Evolutionary conservation across 2,797 vertebrate genomes (phyloP).

Genomic region (Meriones psammophilus): DNA sequence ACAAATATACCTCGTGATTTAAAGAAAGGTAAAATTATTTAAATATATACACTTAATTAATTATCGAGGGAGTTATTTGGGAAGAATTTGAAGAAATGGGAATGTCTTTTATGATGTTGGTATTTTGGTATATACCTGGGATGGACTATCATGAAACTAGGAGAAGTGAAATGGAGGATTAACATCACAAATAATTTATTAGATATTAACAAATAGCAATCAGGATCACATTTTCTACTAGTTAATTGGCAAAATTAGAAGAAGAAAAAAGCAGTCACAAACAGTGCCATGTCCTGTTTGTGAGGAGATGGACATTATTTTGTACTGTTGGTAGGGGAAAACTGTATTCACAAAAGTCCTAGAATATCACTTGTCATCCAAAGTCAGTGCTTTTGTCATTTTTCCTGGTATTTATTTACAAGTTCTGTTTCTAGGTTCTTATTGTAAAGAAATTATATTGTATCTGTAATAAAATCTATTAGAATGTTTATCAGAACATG

Average conservation of each 20-base stretch:
- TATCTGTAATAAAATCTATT: not conserved
- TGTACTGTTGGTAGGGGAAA: not conserved
- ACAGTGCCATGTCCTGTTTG: rapidly evolving
- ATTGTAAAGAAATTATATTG: conserved; percentile 34
- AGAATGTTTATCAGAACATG: not conserved
- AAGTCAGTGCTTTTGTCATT: not conserved
- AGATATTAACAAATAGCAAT: not conserved
- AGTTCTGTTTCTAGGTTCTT: conserved; percentile 22
- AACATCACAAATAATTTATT: not conserved
- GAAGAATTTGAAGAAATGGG: not conserved
- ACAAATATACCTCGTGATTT: not conserved
- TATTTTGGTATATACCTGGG: not conserved
- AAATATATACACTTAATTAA: not conserved
- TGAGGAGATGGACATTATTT: not conserved
- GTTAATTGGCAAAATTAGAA: not conserved
- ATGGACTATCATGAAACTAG: not conserved
- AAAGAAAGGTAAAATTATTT: not conserved
- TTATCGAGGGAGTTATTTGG: not conserved
- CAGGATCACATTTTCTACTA: not conserved
- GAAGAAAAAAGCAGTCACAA: not conserved
- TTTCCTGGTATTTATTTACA: not conserved
- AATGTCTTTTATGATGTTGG: not conserved
- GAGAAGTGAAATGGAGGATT: not conserved
- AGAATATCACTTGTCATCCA: not conserved
- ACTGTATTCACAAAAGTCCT: not conserved